Conservation (phyloP, 2,113 vertebrate species). For the western clawed frog (Xenopus tropicalis) region UCB_Xtro_10.0 CM004444.2:21010001-21010500, state of each 20-base stretch:
- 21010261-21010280: background rate
- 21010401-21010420: too few relatives aligned
- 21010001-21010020: constrained; percentile 48
- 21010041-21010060: constrained; percentile 32
- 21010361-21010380: too few relatives aligned
- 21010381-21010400: too few relatives aligned
- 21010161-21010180: constrained; percentile 13
- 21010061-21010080: constrained; percentile 36
- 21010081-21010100: constrained; percentile 43
- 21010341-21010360: too few relatives aligned
- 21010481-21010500: too few relatives aligned
- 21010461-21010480: too few relatives aligned
- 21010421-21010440: too few relatives aligned
- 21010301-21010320: too few relatives aligned
- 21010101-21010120: constrained; percentile 39
- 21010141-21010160: constrained; percentile 38
- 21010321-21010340: too few relatives aligned
- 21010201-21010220: constrained; percentile 10
- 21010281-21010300: background rate
- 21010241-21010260: background rate
- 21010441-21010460: too few relatives aligned
- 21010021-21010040: constrained; percentile 5
- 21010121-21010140: constrained; percentile 36
- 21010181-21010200: constrained; percentile 2
- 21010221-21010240: background rate